These are phyloP conservation scores for Potorous gilbertii DNA, from an alignment of 2,797 vertebrate species.

Conservation along the genomic window DNA sequence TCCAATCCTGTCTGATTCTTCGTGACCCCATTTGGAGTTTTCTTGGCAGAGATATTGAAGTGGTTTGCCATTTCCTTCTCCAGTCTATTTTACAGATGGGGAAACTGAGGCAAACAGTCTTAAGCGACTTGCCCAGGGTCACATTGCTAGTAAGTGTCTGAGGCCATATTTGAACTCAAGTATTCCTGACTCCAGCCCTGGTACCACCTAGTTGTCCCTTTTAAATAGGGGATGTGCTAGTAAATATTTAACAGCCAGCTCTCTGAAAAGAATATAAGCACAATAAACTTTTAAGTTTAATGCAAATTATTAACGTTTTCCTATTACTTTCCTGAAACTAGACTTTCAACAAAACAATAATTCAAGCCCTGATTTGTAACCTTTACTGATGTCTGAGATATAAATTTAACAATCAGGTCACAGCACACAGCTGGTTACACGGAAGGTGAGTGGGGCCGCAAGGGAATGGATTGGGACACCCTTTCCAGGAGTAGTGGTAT, in stretches of 20 bases:
- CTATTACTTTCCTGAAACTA: background rate
- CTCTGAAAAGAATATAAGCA: background rate
- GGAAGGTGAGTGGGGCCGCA: background rate
- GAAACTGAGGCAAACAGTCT: no score
- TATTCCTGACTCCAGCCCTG: background rate
- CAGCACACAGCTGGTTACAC: background rate
- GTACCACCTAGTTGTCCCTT: background rate
- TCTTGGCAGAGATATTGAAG: no score
- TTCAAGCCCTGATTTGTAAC: background rate
- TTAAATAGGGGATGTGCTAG: background rate
- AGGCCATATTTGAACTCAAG: no score
- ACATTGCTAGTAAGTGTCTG: no score
- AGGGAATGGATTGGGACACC: background rate
- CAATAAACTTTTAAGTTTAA: background rate
- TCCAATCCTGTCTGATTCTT: background rate
- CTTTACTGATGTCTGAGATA: background rate
- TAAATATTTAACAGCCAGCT: background rate
- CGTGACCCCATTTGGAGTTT: no score
- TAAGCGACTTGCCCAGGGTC: no score
- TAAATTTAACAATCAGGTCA: background rate
- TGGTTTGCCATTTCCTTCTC: no score
- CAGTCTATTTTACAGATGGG: no score
- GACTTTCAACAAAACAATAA: background rate
- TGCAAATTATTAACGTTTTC: background rate
- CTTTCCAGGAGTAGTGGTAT: background rate